phyloP scores from a whole-genome alignment of 2,113 vertebrate genomes.

The Ivindomyrus marchei region DNA sequence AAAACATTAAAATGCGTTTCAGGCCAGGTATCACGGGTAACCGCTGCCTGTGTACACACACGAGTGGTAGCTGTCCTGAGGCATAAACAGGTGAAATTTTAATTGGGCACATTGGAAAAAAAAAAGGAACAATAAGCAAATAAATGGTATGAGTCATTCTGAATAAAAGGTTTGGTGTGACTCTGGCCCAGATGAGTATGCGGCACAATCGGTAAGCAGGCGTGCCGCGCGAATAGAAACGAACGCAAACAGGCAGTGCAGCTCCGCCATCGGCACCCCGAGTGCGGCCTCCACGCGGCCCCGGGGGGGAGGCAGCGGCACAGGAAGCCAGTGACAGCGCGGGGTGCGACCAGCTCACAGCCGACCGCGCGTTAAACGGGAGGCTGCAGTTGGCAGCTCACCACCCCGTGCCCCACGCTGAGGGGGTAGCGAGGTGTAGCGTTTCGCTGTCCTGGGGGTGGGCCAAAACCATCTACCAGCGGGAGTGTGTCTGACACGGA shows the following conservation, averaged over 20 bases:
- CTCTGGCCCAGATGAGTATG: not conserved
- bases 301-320: not conserved
- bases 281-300: not conserved
- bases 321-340: not conserved
- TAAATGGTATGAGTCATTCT: not conserved
- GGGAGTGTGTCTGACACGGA: not conserved
- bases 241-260: not conserved
- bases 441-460: not conserved
- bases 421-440: not conserved
- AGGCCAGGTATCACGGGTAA: not conserved
- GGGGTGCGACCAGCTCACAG: not conserved
- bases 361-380: not conserved
- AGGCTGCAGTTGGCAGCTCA: not conserved
- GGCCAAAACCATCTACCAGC: not conserved
- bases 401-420: not conserved
- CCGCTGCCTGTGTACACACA: not conserved
- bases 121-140: not conserved
- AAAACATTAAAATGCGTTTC: not conserved
- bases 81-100: not conserved
- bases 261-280: not conserved
- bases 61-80: not conserved
- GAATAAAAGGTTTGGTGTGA: not conserved
- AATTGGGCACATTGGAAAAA: not conserved
- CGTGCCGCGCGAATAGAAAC: not conserved
- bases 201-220: not conserved